Conservation (phyloP, 2,797 vertebrate species). For the Cuculus canorus region DNA sequence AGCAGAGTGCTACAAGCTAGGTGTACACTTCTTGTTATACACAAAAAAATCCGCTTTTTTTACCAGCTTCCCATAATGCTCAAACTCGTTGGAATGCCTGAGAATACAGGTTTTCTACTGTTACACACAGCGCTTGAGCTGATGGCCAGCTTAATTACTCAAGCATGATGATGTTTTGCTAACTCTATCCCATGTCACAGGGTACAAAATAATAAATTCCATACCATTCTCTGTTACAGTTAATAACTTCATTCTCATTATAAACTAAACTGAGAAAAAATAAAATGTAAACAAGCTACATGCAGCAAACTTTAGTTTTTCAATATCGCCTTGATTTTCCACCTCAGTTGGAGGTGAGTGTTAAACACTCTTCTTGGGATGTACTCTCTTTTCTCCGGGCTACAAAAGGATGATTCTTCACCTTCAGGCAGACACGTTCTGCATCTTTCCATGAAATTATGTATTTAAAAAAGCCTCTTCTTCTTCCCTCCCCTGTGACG, state of each 20-base stretch:
- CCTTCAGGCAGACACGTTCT: neutral
- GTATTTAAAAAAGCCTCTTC: neutral
- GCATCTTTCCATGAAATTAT: neutral
- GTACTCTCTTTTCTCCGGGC: neutral
- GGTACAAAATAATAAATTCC: conserved; percentile 54
- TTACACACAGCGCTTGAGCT: neutral
- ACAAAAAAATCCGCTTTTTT: conserved; percentile 21
- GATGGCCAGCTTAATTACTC: conserved; percentile 55
- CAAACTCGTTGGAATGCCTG: conserved; percentile 14
- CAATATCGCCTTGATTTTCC: neutral
- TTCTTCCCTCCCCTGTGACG: neutral
- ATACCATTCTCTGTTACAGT: conserved; percentile 30
- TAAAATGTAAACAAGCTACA: conserved; percentile 32
- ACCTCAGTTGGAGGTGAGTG: neutral
- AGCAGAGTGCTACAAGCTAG: conserved; percentile 30
- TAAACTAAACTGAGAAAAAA: conserved; percentile 52
- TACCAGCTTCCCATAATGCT: conserved; percentile 34
- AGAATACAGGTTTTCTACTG: conserved; percentile 7
- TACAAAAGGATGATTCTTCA: neutral
- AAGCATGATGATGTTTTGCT: conserved; percentile 19
- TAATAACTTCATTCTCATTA: conserved; percentile 63
- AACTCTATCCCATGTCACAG: conserved; percentile 3
- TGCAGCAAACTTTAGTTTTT: neutral
- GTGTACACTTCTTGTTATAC: conserved; percentile 27
- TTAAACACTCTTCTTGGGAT: neutral